Base-by-base conservation (phyloP, 2,888 invertebrate species). In the Caenorhabditis becei region DNA sequence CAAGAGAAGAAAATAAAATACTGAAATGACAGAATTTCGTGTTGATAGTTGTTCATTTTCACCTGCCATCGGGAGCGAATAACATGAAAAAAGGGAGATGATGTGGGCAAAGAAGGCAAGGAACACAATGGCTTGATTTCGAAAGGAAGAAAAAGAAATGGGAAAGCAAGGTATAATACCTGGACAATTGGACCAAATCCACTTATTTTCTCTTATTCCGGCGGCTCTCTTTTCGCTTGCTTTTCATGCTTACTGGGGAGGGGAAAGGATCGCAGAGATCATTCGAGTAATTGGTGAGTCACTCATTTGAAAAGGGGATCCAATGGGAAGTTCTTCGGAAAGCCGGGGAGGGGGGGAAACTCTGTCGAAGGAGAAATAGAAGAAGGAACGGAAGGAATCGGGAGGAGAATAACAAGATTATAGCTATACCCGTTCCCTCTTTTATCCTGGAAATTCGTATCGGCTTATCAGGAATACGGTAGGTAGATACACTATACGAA, bases 111-210 rank as follows among this genome's bases (percentile, higher is more conserved):
- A 28, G 47, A 16, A 49, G 58, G 65, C 56, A 44, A 75, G 28
- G 41, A 74, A 58, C 54, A 49, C 58, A 65, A 56, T 61, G 49
- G 65, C 35, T 26, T 26, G 51, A 51, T 67, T 61, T 70, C 32
- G 53, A 37, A 66, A 24, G 32, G 62, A 61, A 23, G 56, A 47
- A 58, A 10, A 58, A 28, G 54, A 62, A 32, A 62, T 24, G 16
- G 32, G 44, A 62, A 51, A 20, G 26, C 51, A 44, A 41, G 16
- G 23, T 51, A 74, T 74, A 74, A 74, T 74, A 74, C 74, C 74
- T 74, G 65, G 66, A 59, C 74, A 66, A 74, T 74, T 74, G 74
- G 35, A 65, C 58, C n/a, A 74, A 74, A 72, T 72, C 63, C 63
- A 65, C 63, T 63, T 72, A 72, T 65, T 63, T 72, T 63, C 54